phyloP scores from a whole-genome alignment of 2,113 vertebrate species.

The Rafetus swinhoei region DNA sequence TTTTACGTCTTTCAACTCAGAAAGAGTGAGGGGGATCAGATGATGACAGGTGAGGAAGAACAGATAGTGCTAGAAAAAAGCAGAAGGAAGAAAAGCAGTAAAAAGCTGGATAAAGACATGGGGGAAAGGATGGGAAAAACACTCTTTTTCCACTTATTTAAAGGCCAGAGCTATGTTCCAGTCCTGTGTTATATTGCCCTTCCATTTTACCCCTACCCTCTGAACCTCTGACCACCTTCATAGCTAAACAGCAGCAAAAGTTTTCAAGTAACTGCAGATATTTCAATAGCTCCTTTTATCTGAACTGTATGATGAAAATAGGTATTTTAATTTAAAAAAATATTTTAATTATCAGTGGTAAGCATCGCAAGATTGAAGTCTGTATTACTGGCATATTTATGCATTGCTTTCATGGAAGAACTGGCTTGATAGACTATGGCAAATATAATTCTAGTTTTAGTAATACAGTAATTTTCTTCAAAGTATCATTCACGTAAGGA shows the following conservation, averaged over 20 bases:
- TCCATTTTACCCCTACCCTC: not conserved
- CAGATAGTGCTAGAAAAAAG: slow-evolving; percentile 30
- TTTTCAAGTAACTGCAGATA: slow-evolving; percentile 33
- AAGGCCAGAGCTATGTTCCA: slow-evolving; percentile 4
- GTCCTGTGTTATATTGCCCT: not conserved
- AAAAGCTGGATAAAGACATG: not conserved
- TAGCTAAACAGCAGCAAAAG: not conserved
- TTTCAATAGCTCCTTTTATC: not conserved
- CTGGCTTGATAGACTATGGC: not conserved
- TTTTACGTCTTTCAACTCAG: not conserved
- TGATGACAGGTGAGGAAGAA: not conserved
- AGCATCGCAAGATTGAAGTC: not conserved
- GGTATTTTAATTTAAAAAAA: not conserved
- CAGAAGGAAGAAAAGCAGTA: slow-evolving; percentile 9
- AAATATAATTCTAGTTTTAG: not conserved
- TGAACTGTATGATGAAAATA: slow-evolving; percentile 6
- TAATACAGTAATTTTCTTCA: not conserved
- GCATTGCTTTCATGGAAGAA: not conserved
- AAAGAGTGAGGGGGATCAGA: not conserved
- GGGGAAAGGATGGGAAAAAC: not conserved
- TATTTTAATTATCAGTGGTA: not conserved
- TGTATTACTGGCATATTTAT: not conserved
- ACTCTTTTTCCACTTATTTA: slow-evolving; percentile 28
- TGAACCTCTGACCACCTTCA: not conserved
- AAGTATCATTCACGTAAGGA: not conserved